These are phyloP conservation scores for Bursaphelenchus okinawaensis DNA, from an alignment of 2,888 invertebrate species.

Conservation along the genomic window DNA sequence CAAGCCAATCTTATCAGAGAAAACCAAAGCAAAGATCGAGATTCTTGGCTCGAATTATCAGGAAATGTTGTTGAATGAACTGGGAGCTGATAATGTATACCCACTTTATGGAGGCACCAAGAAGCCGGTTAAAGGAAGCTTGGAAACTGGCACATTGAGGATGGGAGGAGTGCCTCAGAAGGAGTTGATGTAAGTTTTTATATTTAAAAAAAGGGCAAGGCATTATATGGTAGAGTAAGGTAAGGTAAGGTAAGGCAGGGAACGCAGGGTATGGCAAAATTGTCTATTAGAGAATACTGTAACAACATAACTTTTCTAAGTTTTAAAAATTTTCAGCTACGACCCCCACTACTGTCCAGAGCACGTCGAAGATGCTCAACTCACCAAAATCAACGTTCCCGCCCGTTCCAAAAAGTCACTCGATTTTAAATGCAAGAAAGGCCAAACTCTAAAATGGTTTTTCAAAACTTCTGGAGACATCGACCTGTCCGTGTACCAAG, in stretches of 20 bases:
- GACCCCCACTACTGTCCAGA: slow-evolving; percentile 27
- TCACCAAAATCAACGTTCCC: slow-evolving; percentile 37
- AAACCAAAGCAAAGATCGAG: slow-evolving; percentile 31
- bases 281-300: no score
- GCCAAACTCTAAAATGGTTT: slow-evolving; percentile 29
- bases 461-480: slow-evolving; percentile 24
- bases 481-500: neutral
- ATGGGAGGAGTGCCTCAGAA: slow-evolving; percentile 32
- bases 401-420: slow-evolving; percentile 30
- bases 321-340: slow-evolving; percentile 30
- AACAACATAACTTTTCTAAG: no score
- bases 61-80: slow-evolving; percentile 19
- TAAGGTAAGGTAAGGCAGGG: no score
- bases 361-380: slow-evolving; percentile 32
- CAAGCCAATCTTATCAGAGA: slow-evolving; percentile 32
- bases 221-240: no score
- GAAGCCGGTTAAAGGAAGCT: slow-evolving; percentile 16
- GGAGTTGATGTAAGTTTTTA: neutral
- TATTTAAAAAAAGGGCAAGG: no score
- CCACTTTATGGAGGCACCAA: slow-evolving; percentile 29
- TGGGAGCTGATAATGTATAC: slow-evolving; percentile 34
- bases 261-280: no score
- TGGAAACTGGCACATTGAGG: slow-evolving; percentile 37
- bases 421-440: slow-evolving; percentile 15
- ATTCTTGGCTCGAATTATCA: slow-evolving; percentile 25